Base-by-base conservation (phyloP, 2,888 invertebrate genomes). In the Eudemis profundana region DNA sequence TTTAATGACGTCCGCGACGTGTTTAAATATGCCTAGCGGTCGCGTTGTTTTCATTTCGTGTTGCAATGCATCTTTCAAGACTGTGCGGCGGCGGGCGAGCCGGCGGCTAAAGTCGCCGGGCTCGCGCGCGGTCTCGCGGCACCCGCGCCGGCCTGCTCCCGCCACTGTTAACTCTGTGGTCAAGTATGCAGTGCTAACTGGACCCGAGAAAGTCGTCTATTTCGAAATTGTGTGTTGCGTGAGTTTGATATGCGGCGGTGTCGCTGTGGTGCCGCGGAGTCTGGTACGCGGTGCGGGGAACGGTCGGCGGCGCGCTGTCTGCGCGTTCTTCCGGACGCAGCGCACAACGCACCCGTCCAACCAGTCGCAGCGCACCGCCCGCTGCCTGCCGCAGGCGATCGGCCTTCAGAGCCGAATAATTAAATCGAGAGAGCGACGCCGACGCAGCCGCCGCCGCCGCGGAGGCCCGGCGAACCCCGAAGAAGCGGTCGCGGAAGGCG, bases 391-490 rank as follows among this genome's bases (percentile, higher is more conserved):
- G 86, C 89, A 84, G 90, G 92, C 90, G 81, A 89, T 92, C 85
- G 92, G 90, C 92, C 91, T 92, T 92, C 91, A 82, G 71, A 88
- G 84, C 86, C 86, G 82, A 89, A 90, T 91, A 89, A 92, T 91
- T 89, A 89, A 88, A 85, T 84, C 83, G 84, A 88, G 87, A 86
- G 85, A 86, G 80, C 85, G 80, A 81, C 80, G 82, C 81, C 72
- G 77, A 70, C 73, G 77, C 78, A 73, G 74, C 76, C 72, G 71
- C 71, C 62, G 68, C 57, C 68, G 68, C 72, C 69, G 72, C 70
- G 75, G 73, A 72, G 79, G 74, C 78, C 73, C 75, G 72, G 72
- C 77, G 79, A 79, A 78, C 83, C 85, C 80, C 86, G 87, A 87
- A 87, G 89, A 88, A 85, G 88, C 85, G 81, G 87, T 87, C 83